A percentile compares a stretch with the other conserved stretches of the same genome.
Evolutionary conservation across 2,113 vertebrate genomes (phyloP).

Genomic region (Cyanistes caeruleus): DNA sequence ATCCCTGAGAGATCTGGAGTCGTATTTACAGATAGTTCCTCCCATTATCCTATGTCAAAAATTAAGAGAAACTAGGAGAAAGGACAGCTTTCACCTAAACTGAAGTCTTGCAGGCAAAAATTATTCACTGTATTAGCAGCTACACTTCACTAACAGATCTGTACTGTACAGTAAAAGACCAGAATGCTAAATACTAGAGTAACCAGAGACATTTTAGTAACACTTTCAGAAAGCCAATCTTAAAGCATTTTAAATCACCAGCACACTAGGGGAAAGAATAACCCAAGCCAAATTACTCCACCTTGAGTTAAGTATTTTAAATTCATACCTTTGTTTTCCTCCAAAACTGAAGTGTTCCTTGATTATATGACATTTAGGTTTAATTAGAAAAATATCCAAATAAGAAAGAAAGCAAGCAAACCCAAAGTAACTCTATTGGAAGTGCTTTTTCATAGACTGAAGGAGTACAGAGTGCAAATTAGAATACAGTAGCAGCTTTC

Average conservation of each 20-base stretch:
- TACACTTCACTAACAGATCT: background rate
- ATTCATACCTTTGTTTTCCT: background rate
- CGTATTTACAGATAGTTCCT: background rate
- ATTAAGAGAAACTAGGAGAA: background rate
- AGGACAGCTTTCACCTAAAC: background rate
- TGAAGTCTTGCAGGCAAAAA: background rate
- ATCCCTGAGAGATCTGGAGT: background rate
- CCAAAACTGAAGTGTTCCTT: background rate
- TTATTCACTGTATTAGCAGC: background rate
- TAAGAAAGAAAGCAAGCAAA: background rate
- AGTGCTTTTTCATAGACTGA: background rate
- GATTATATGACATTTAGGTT: background rate
- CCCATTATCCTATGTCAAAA: too few relatives aligned
- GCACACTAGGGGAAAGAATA: background rate
- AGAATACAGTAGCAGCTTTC: background rate
- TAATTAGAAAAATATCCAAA: background rate
- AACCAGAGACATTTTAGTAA: background rate
- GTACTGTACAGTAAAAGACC: background rate
- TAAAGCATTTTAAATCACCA: background rate
- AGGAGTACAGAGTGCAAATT: background rate
- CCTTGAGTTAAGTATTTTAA: background rate
- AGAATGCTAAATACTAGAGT: background rate
- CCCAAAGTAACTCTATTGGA: background rate
- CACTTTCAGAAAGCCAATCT: background rate
- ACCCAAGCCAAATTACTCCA: background rate